Base-by-base conservation (phyloP, 1,140 invertebrate species). In the Halictus rubicundus region DNA sequence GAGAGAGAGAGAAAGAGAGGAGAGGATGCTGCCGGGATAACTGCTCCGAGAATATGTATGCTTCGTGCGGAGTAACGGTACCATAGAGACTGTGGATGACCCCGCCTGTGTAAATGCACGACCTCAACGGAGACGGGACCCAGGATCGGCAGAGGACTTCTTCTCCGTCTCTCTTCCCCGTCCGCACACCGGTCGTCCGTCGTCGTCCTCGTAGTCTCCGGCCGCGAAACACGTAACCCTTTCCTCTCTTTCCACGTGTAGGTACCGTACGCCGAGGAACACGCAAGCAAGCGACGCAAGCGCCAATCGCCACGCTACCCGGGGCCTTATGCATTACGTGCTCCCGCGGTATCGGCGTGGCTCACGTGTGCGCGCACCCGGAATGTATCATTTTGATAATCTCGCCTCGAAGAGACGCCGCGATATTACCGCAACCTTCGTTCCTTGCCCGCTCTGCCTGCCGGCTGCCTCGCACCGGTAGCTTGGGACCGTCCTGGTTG, bases 101-200 rank as follows among this genome's bases (percentile, higher is more conserved):
- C 92, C 91, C 88, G 90, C 89, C 89, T 91, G 90, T 90, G 91
- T 91, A 91, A 91, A 92, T 89, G 90, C 89, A 87, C 90, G 91
- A 93, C 92, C 92, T 92, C 91, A 80, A 83, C 81, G 85, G 79
- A 85, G 88, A 89, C 87, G 81, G 68, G 60, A 63, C 60, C 61
- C 61, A 10, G 71, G 82, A 89, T 82, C 84, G 80, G 82, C 82
- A 32, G 32, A 77, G 61, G 74, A 74, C 21, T 42, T 37, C 52
- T 65, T 37, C 52, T 65, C 68, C 63, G 63, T 59, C 60, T 49
- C 37, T 69, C 75, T 69, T 84, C 66, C 27, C 52, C 60, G 66
- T 72, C 52, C 61, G 42, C 68, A 23, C 25, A n/a, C 42, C 39
- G 10, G 21, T n/a, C n/a, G 46, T 32, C 16, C 69, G 49, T 57